phyloP scores from a whole-genome alignment of 53 echinoderm and acorn worm genomes.

The Temnopleurus reevesii region DNA sequence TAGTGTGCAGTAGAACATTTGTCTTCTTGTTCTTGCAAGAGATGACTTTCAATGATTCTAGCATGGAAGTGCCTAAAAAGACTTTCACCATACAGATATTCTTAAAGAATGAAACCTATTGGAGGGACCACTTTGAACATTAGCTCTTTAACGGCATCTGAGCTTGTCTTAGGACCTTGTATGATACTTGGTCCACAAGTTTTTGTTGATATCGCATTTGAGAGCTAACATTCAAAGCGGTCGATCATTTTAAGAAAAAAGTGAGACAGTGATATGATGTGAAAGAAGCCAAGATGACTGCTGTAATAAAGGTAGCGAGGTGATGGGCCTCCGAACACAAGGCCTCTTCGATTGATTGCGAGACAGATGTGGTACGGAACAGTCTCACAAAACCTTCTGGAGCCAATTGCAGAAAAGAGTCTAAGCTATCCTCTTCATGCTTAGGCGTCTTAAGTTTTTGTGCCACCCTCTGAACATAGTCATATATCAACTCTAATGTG shows the following conservation, averaged over 20 bases:
- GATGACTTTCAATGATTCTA: background rate
- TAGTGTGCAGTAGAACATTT: no score
- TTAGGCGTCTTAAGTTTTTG: no score
- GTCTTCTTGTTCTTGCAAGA: no score
- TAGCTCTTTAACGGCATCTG: background rate
- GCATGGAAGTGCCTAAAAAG: background rate
- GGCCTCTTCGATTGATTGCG: background rate
- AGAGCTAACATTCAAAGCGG: background rate
- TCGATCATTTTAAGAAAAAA: background rate
- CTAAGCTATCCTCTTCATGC: no score
- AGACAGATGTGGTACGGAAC: no score
- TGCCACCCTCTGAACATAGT: no score
- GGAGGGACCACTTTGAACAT: background rate
- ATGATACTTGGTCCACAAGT: no score
- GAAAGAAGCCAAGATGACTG: background rate
- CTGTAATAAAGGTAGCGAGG: background rate
- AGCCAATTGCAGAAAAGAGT: no score
- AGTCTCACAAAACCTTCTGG: no score
- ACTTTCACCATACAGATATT: background rate
- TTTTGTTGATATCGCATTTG: no score
- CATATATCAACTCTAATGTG: no score
- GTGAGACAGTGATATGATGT: background rate
- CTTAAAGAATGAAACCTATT: background rate
- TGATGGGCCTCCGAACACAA: background rate
- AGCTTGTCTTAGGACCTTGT: no score